Evolutionary conservation across 2,888 invertebrate genomes (phyloP).

Genomic region (Lamellibrachia columna): DNA sequence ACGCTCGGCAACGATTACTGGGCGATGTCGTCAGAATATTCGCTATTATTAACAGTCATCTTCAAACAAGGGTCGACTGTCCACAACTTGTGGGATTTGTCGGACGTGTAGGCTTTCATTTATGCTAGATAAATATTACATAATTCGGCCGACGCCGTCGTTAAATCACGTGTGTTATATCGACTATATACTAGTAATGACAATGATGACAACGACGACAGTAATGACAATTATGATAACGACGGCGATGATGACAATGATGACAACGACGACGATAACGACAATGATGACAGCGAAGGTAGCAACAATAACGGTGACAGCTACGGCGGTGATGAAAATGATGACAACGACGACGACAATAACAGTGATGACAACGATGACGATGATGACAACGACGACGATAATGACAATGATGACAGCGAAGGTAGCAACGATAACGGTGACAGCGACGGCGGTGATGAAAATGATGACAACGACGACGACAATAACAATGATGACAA

Average conservation of each 20-base stretch:
- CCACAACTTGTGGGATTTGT: no score
- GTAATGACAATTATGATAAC: not conserved
- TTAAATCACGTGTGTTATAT: no score
- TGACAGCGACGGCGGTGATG: not conserved
- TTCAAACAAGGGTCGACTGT: no score
- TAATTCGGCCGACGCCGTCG: no score
- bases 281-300: not conserved
- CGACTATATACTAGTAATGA: not conserved
- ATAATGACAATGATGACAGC: not conserved
- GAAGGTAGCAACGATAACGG: not conserved
- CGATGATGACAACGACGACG: not conserved
- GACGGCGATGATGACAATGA: not conserved
- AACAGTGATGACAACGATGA: not conserved
- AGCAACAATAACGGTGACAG: not conserved
- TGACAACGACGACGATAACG: not conserved
- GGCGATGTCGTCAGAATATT: not conserved
- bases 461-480: not conserved
- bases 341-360: not conserved
- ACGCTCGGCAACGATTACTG: not conserved
- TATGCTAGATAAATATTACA: no score
- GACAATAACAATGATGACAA: not conserved
- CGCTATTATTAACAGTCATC: no score
- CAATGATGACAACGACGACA: not conserved
- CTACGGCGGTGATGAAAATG: not conserved
- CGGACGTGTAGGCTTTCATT: no score